phyloP scores from a whole-genome alignment of 2,113 vertebrate species.

The Passer montanus region DNA sequence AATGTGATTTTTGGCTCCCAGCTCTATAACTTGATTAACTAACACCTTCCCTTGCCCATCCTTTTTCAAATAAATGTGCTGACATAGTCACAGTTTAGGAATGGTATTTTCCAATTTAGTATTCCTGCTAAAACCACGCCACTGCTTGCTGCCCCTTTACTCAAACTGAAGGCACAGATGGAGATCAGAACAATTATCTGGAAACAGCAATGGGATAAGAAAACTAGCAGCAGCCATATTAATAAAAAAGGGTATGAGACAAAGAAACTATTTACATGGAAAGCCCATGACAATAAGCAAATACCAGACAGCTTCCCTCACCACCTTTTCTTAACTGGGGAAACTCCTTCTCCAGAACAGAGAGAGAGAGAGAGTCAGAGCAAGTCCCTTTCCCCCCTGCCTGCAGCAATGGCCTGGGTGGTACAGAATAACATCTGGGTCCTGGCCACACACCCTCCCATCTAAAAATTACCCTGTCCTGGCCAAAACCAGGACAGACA shows the following conservation, averaged over 20 bases:
- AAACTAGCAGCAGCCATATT: not conserved
- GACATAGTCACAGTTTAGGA: not conserved
- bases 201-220: not conserved
- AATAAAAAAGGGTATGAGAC: not conserved
- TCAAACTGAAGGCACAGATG: not conserved
- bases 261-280: rapidly evolving
- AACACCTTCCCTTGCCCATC: not conserved
- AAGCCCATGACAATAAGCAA: not conserved
- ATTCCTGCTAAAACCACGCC: not conserved
- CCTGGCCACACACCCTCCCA: not conserved
- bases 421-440: not conserved
- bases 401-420: not conserved
- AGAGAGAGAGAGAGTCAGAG: not conserved
- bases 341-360: not conserved
- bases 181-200: not conserved
- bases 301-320: not conserved
- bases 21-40: not conserved
- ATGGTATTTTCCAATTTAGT: not conserved
- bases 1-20: not conserved
- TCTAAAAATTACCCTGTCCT: not conserved
- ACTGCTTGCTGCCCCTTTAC: not conserved
- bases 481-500: not conserved
- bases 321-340: not conserved
- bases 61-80: not conserved
- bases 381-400: not conserved